phyloP scores from a whole-genome alignment of 2,888 invertebrate species.

The Thereva nobilitata region DNA sequence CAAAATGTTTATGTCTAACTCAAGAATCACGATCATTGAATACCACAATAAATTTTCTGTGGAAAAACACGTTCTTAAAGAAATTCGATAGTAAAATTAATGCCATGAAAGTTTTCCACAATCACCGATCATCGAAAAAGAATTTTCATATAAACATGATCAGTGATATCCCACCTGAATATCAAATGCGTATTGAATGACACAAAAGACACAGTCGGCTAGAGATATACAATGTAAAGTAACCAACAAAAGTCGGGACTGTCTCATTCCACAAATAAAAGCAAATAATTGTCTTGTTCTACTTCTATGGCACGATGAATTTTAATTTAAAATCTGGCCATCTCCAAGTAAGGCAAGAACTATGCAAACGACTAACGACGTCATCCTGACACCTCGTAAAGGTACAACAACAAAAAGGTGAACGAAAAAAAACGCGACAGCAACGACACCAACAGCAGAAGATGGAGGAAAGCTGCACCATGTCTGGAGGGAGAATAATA shows the following conservation, averaged over 20 bases:
- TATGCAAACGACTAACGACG: conserved; percentile 18
- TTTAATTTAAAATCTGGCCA: conserved; percentile 6
- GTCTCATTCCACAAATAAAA: conserved; percentile 8
- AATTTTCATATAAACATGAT: background rate
- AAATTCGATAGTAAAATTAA: too few species aligned
- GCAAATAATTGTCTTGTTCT: background rate
- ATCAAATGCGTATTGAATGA: conserved; percentile 23
- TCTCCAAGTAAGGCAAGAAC: conserved; percentile 5
- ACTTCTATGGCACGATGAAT: conserved; percentile 20
- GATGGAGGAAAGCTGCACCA: too few species aligned
- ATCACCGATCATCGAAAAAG: too few species aligned
- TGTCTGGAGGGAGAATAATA: too few species aligned
- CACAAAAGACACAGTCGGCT: background rate
- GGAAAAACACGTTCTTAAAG: too few species aligned
- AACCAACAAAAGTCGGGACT: background rate
- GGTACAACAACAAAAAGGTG: background rate
- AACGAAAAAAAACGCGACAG: background rate
- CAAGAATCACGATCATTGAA: too few species aligned
- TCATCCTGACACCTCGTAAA: conserved; percentile 9
- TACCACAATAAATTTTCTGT: too few species aligned
- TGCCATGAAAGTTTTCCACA: too few species aligned
- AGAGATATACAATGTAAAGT: conserved; percentile 7
- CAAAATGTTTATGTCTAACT: too few species aligned
- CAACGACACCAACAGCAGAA: too few species aligned
- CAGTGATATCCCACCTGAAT: conserved; percentile 2